Conservation (phyloP, 2,113 vertebrate genomes). For the Ramphastos sulfuratus region DNA sequence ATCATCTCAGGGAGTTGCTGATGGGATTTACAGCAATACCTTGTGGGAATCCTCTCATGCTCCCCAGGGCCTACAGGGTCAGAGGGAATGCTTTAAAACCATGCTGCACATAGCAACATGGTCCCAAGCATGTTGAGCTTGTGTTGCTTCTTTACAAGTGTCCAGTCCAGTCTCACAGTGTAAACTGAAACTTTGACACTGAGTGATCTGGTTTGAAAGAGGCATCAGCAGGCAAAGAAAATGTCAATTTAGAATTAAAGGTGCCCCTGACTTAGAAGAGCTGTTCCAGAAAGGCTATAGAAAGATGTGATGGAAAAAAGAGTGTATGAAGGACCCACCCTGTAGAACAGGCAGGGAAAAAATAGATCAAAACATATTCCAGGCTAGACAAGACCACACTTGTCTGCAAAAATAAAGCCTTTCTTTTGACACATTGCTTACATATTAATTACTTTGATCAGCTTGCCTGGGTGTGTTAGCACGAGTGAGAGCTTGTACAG, state of each 20-base stretch:
- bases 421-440: slow-evolving; percentile 48
- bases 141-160: neutral
- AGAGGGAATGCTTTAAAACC: neutral
- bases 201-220: neutral
- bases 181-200: neutral
- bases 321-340: slow-evolving; percentile 31
- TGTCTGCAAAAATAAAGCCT: slow-evolving; percentile 52
- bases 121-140: neutral
- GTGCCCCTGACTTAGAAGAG: neutral
- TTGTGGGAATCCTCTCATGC: neutral
- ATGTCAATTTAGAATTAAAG: neutral
- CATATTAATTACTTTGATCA: slow-evolving; percentile 64
- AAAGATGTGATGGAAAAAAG: slow-evolving; percentile 4
- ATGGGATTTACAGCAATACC: neutral
- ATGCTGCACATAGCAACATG: neutral
- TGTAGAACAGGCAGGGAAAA: slow-evolving; percentile 28
- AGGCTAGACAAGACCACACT: slow-evolving; percentile 51
- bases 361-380: slow-evolving; percentile 32
- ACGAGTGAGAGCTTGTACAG: neutral
- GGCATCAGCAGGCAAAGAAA: neutral
- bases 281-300: slow-evolving; percentile 10
- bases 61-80: neutral
- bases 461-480: slow-evolving; percentile 36
- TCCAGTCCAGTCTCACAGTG: neutral
- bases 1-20: neutral